Conservation (phyloP, 1,140 invertebrate species). For the Galleria mellonella region DNA sequence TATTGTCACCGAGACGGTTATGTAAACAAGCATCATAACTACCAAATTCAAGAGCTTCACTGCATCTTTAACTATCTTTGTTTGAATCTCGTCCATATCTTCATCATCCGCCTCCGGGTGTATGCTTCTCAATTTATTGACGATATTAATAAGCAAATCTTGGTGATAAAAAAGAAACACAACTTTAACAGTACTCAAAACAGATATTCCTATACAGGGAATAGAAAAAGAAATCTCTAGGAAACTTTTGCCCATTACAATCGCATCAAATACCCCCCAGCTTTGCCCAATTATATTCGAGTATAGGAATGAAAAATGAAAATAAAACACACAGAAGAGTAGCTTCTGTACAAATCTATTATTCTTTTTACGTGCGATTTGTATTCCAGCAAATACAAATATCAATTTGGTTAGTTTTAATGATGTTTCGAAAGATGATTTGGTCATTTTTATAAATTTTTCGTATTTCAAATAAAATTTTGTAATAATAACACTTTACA, state of each 20-base stretch:
- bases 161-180: slow-evolving; percentile 16
- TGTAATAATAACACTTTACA: too few relatives aligned
- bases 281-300: slow-evolving; percentile 25
- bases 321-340: slow-evolving; percentile 15
- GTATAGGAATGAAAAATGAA: slow-evolving; percentile 24
- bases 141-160: slow-evolving; percentile 11
- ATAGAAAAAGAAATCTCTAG: slow-evolving; percentile 23
- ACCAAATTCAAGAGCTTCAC: slow-evolving; percentile 10
- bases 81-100: neutral
- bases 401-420: slow-evolving; percentile 11
- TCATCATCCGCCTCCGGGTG: slow-evolving; percentile 11
- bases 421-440: slow-evolving; percentile 8
- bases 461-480: too few relatives aligned
- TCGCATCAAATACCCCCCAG: slow-evolving; percentile 22
- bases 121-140: slow-evolving; percentile 21
- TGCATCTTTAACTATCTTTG: slow-evolving; percentile 8
- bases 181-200: slow-evolving; percentile 22
- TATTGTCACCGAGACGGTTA: slow-evolving; percentile 4
- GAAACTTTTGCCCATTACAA: slow-evolving; percentile 19
- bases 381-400: slow-evolving; percentile 16
- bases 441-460: slow-evolving; percentile 2
- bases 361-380: neutral
- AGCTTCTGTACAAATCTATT: slow-evolving; percentile 1
- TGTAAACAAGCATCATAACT: slow-evolving; percentile 2
- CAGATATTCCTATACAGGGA: slow-evolving; percentile 25